Evolutionary conservation across 2,113 vertebrate species (phyloP).

Genomic region (Apteryx owenii): DNA sequence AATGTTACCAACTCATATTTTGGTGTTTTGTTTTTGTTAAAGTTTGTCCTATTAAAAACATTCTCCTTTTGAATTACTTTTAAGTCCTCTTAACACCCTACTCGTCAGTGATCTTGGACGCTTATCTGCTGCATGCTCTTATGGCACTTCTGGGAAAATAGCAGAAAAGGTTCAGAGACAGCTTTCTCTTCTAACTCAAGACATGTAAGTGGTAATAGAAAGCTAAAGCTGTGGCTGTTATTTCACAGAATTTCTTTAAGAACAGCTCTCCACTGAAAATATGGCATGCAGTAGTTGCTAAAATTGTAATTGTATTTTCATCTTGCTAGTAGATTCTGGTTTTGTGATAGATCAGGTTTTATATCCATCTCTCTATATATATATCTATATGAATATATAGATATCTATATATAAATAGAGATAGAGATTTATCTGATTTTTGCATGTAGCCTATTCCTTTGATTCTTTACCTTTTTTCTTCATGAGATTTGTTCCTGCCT

Average conservation of each 20-base stretch:
- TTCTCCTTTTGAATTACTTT: too few species aligned
- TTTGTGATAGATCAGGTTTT: background rate
- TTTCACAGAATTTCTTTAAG: background rate
- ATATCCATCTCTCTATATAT: too few species aligned
- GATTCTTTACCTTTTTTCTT: background rate
- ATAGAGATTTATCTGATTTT: background rate
- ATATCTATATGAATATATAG: rapidly evolving
- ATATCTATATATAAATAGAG: too few species aligned
- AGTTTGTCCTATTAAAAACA: too few species aligned
- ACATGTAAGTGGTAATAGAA: background rate
- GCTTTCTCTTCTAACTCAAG: background rate
- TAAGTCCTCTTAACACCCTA: too few species aligned
- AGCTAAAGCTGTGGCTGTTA: background rate
- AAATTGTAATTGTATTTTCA: background rate
- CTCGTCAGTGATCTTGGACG: too few species aligned
- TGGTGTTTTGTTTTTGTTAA: too few species aligned
- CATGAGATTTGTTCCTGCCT: background rate
- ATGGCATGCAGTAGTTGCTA: background rate
- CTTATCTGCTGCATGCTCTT: background rate
- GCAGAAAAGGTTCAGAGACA: background rate
- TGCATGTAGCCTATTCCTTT: background rate
- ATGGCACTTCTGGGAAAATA: background rate
- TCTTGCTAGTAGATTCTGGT: background rate
- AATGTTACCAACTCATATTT: too few species aligned
- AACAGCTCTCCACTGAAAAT: background rate